Conservation (phyloP, 2,113 vertebrate genomes). For the Serinus canaria region DNA sequence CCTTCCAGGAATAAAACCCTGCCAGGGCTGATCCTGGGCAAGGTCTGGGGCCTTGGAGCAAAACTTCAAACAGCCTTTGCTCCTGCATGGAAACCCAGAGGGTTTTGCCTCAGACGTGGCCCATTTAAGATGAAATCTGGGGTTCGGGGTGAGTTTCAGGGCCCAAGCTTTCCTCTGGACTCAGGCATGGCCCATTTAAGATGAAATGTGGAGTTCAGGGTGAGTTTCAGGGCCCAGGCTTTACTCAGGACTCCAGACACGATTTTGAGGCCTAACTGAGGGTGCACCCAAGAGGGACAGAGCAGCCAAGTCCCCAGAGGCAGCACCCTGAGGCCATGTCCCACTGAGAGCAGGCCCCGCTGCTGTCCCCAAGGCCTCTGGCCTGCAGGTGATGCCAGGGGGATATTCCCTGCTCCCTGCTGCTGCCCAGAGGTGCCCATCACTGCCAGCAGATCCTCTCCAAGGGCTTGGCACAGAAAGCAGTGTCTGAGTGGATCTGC, state of each 20-base stretch:
- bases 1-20: not conserved
- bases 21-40: not conserved
- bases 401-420: not conserved
- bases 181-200: accelerated
- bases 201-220: not conserved
- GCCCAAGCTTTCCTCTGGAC: not conserved
- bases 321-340: too few relatives aligned
- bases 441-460: not conserved
- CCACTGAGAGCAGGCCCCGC: not conserved
- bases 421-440: not conserved
- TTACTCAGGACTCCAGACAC: not conserved
- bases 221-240: not conserved
- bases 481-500: not conserved
- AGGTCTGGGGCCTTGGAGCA: not conserved
- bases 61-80: not conserved
- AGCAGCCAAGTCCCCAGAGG: not conserved
- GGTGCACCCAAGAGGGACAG: not conserved
- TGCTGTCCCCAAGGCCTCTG: not conserved
- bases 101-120: not conserved
- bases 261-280: accelerated
- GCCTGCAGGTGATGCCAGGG: not conserved
- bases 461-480: not conserved
- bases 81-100: not conserved
- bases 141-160: not conserved
- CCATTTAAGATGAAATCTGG: too few relatives aligned